These are phyloP conservation scores for Oryzias celebensis DNA, from an alignment of 2,113 vertebrate species.

Conservation along the genomic window DNA sequence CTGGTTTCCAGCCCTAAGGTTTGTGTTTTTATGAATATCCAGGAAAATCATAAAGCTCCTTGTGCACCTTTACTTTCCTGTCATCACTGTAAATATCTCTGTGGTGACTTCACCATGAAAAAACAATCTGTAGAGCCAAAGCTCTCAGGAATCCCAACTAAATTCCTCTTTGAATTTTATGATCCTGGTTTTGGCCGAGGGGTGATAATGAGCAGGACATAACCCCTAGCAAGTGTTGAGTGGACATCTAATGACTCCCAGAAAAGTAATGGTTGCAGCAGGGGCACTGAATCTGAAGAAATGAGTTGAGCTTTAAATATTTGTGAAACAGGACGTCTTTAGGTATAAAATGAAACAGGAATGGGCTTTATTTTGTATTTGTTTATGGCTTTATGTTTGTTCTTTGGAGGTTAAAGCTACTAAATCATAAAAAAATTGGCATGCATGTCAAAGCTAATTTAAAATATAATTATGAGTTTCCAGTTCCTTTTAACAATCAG, in stretches of 20 bases:
- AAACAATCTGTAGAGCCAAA: constrained; percentile 37
- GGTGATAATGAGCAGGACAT: constrained; percentile 62
- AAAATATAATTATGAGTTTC: constrained; percentile 40
- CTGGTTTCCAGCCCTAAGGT: neutral
- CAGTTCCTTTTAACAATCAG: constrained; percentile 31
- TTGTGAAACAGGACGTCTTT: too few relatives aligned
- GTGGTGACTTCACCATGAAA: constrained; percentile 39
- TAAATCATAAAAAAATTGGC: constrained; percentile 18
- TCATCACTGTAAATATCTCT: constrained; percentile 47
- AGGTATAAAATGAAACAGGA: too few relatives aligned
- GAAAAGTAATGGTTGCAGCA: constrained; percentile 29
- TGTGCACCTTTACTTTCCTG: constrained; percentile 31
- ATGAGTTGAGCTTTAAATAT: constrained; percentile 5
- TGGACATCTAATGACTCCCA: constrained; percentile 64
- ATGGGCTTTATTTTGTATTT: too few relatives aligned
- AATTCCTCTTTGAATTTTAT: constrained; percentile 70
- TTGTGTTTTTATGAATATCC: constrained; percentile 6
- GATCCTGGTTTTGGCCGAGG: constrained; percentile 54
- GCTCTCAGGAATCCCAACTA: constrained; percentile 62
- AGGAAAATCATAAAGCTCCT: constrained; percentile 12
- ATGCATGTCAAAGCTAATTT: constrained; percentile 44
- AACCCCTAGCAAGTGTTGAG: constrained; percentile 67
- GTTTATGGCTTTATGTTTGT: too few relatives aligned
- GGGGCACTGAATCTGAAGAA: constrained; percentile 26
- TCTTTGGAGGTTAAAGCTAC: too few relatives aligned